Evolutionary conservation across 1,140 invertebrate species (phyloP).

Genomic region (Drosophila neocordata): DNA sequence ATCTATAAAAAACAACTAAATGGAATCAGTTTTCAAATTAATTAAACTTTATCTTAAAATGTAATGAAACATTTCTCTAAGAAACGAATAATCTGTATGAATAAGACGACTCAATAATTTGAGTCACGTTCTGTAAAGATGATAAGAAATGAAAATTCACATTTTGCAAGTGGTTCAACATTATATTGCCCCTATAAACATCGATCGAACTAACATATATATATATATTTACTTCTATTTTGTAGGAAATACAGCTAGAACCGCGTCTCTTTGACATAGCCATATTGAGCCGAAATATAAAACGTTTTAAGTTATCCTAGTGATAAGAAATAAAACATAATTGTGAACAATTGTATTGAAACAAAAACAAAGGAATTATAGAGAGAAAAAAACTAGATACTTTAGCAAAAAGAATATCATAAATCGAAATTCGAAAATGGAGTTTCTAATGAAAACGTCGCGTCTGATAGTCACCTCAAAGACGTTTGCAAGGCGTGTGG

Average conservation of each 20-base stretch:
- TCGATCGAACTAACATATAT: slow-evolving; percentile 32
- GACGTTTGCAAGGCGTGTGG: slow-evolving; percentile 76
- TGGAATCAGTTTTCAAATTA: not conserved
- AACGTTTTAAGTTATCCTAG: slow-evolving; percentile 57
- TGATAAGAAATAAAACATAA: slow-evolving; percentile 3
- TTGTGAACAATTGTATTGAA: not conserved
- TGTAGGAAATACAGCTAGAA: slow-evolving; percentile 75
- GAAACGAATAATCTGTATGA: not conserved
- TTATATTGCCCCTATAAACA: not conserved
- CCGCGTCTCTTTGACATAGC: slow-evolving; percentile 80
- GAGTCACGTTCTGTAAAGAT: not conserved
- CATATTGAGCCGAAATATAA: slow-evolving; percentile 77
- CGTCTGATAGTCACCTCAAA: slow-evolving; percentile 76
- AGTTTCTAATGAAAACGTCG: slow-evolving; percentile 81
- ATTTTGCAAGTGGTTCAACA: slow-evolving; percentile 59
- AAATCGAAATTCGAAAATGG: slow-evolving; percentile 54
- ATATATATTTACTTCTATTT: slow-evolving; percentile 37
- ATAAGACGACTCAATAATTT: not conserved
- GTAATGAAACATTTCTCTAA: not conserved
- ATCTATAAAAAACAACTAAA: not conserved
- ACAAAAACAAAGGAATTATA: slow-evolving; percentile 21
- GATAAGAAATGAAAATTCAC: slow-evolving; percentile 25
- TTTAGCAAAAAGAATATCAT: not conserved
- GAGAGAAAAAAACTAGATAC: slow-evolving; percentile 13
- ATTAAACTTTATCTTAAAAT: not conserved